phyloP scores from a whole-genome alignment of 1,140 invertebrate species.

The Macrocentrus cingulum region DNA sequence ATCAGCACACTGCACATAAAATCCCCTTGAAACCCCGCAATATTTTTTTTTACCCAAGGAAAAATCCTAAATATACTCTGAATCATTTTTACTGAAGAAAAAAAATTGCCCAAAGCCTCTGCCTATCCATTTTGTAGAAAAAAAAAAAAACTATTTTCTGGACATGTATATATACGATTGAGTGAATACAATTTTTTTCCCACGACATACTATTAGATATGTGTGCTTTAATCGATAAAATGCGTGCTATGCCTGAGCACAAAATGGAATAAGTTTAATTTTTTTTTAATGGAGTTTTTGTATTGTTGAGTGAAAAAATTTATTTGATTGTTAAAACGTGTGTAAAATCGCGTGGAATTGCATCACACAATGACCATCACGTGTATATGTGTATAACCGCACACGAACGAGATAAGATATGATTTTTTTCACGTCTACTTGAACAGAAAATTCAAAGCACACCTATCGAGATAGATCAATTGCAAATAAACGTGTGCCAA shows the following conservation, averaged over 20 bases:
- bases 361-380: background rate
- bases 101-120: too few species aligned
- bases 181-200: conserved; percentile 15
- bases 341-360: too few species aligned
- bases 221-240: conserved; percentile 31
- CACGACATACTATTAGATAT: conserved; percentile 18
- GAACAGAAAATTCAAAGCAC: background rate
- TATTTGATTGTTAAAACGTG: too few species aligned
- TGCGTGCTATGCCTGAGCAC: background rate
- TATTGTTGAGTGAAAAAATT: too few species aligned
- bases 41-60: too few species aligned
- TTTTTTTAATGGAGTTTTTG: too few species aligned
- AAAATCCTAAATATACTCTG: too few species aligned
- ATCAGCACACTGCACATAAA: background rate
- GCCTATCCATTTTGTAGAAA: too few species aligned
- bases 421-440: background rate
- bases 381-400: background rate
- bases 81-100: too few species aligned
- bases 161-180: conserved; percentile 7
- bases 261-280: too few species aligned
- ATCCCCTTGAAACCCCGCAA: too few species aligned
- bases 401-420: conserved; percentile 12
- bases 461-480: background rate
- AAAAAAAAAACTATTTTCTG: conserved; percentile 18
- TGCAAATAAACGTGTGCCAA: conserved; percentile 14